These are phyloP conservation scores for Molanna angustata DNA, from an alignment of 2,888 invertebrate genomes.

Conservation along the genomic window DNA sequence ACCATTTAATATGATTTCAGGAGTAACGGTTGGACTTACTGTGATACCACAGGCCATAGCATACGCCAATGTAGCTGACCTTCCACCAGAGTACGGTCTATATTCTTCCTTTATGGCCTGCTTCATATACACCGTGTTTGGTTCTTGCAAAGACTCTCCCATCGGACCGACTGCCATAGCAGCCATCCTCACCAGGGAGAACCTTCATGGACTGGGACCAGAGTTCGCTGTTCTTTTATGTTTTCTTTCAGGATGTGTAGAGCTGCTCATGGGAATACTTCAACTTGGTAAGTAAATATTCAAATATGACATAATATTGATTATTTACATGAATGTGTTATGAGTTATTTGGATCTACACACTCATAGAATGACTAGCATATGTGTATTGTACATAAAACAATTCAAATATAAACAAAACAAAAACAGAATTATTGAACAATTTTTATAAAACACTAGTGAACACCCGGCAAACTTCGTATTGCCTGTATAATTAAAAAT, in stretches of 20 bases:
- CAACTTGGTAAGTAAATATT: slow-evolving; percentile 75
- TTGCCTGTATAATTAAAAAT: too few relatives aligned
- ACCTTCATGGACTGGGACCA: slow-evolving; percentile 65
- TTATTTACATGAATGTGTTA: too few relatives aligned
- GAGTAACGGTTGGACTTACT: slow-evolving; percentile 69
- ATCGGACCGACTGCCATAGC: slow-evolving; percentile 86
- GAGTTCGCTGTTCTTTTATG: slow-evolving; percentile 71
- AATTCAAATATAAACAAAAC: too few relatives aligned
- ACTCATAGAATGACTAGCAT: too few relatives aligned
- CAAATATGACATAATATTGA: too few relatives aligned
- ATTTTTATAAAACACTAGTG: too few relatives aligned
- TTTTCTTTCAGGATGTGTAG: slow-evolving; percentile 69
- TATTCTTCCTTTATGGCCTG: slow-evolving; percentile 95
- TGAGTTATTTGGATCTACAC: too few relatives aligned
- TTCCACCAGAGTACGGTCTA: slow-evolving; percentile 76
- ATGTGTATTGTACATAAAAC: too few relatives aligned
- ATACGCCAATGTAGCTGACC: slow-evolving; percentile 76
- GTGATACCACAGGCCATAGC: slow-evolving; percentile 84
- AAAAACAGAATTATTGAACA: too few relatives aligned
- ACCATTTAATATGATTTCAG: slow-evolving; percentile 39
- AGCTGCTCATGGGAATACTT: slow-evolving; percentile 68
- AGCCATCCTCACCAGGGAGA: slow-evolving; percentile 74
- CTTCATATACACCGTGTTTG: slow-evolving; percentile 86
- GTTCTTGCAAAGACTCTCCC: slow-evolving; percentile 75
- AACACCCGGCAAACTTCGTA: too few relatives aligned